A percentile compares a stretch with the other conserved stretches of the same genome.
phyloP scores from a whole-genome alignment of 2,113 vertebrate genomes.

The Excalfactoria chinensis region DNA sequence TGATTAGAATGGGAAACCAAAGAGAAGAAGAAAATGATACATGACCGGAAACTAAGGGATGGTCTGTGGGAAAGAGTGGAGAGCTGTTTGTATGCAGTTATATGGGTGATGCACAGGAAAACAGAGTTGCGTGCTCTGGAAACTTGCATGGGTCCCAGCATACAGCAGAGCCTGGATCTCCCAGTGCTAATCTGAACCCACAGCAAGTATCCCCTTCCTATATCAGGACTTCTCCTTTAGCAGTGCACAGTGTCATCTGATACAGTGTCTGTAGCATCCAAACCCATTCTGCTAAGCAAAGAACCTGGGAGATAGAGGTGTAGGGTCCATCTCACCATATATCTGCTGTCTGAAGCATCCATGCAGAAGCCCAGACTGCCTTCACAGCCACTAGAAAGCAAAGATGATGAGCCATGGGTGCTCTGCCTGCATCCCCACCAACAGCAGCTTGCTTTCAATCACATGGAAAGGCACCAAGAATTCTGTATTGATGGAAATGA shows the following conservation, averaged over 20 bases:
- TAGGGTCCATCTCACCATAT: not conserved
- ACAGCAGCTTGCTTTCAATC: not conserved
- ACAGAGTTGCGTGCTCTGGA: not conserved
- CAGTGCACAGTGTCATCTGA: not conserved
- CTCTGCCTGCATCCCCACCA: not conserved
- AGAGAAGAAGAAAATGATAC: not conserved
- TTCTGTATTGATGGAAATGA: not conserved
- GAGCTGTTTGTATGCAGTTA: not conserved
- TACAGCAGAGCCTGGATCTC: not conserved
- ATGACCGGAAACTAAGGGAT: not conserved
- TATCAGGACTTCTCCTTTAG: not conserved
- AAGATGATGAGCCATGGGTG: not conserved
- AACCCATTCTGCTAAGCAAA: not conserved
- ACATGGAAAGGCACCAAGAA: not conserved
- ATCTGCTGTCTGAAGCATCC: too few relatives aligned
- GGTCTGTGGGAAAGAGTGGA: not conserved
- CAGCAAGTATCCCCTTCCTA: not conserved
- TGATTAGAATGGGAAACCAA: not conserved
- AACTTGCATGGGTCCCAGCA: fast-evolving
- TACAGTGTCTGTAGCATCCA: not conserved
- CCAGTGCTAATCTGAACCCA: not conserved
- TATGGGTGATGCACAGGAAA: not conserved
- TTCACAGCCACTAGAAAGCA: not conserved
- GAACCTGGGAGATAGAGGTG: not conserved
- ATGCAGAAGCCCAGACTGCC: not conserved